Base-by-base conservation (phyloP, 2,113 vertebrate genomes). In the Carassius carassius region DNA sequence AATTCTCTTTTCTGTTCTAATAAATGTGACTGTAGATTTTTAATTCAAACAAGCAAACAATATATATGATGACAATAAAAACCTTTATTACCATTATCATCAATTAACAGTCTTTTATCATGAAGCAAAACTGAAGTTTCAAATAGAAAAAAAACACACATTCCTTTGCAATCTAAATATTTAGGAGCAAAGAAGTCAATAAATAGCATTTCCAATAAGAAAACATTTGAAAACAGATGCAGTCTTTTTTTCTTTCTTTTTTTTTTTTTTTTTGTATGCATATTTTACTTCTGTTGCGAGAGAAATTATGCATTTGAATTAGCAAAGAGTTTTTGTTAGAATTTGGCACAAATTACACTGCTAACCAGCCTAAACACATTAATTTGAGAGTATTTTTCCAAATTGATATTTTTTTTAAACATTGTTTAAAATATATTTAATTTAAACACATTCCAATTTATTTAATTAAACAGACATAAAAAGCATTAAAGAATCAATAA, bases 161-260 rank as follows among this genome's bases (percentile, higher is more conserved):
- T 32, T 49, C 60, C 32, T 62, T 84, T 58, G 86, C 89, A 76
- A 37, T 47, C 54, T 6, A 58, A 35, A 51, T 78, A 84, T 83
- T 72, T 74, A 76, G 85, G 47, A 81, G 84, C 74, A 81, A 89
- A 91, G 89, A 92, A 89, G 93, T 93, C 92, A 93, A 93, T 91
- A 90, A 84, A 81, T 86, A n/a, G 72, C 88, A 82, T 17, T 84
- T 78, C 67, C 65, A 63, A 58, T 49, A 69, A 74, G 56, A 60
- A 76, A 54, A 32, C 12, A 19, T 47, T 19, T 29, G 4, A 44
- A 77, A 78, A 78, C 8, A 79, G 56, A 79, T 63, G 32, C 21
- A 5, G 16, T 69, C 16, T 69, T 3, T 4, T 23, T 62, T 62
- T 29, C n/a, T n/a, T n/a, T n/a, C n/a, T n/a, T n/a, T 29, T 29